Evolutionary conservation across 2,113 vertebrate species (phyloP), one percentile per base, ranked within the genome.

Genomic region (Petaurus breviceps): DNA sequence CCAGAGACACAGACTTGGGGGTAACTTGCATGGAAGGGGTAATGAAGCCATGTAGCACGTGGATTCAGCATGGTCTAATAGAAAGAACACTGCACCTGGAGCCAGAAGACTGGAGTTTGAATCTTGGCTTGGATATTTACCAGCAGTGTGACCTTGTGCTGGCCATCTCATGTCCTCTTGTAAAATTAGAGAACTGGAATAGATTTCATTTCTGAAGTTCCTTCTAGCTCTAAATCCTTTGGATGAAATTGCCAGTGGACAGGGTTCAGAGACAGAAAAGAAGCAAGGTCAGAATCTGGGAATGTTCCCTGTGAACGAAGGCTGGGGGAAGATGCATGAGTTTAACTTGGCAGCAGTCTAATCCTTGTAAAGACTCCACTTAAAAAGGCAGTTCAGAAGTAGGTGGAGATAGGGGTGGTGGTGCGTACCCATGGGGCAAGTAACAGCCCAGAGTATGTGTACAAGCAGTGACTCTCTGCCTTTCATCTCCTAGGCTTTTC

Each of bases 401-500:
- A 51, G 26, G 23, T 0, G 28, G 92, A 92, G 8, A 0, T 28
- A 46, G 68, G 22, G 1, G n/a, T 77, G 22, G 23, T 43, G 7
- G 16, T 43, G 19, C 16, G n/a, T n/a, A n/a, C n/a, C 96, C 3
- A 0, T 54, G 51, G 47, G 31, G 10, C 47, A 49, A 50, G 25
- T 31, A 50, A 51, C 49, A 51, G 19, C 22, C 89, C 49, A 25
- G 46, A 49, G 24, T 19, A 23, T 23, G 47, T 43, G 31, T 11
- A 14, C 3, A 50, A 31, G 23, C 16, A 0, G 47, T 90, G 47
- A 90, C 24, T 90, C 24, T 90, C 11, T 51, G 46, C 37, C 7
- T 55, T 51, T 97, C 51, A 92, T 89, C 95, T 89, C 93, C 0
- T 98, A 99, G 99, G 99, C 94, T 98, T 99, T 61, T 95, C 98